Conservation (phyloP, 2,888 invertebrate species). For the Drosophila stalkeri region DNA sequence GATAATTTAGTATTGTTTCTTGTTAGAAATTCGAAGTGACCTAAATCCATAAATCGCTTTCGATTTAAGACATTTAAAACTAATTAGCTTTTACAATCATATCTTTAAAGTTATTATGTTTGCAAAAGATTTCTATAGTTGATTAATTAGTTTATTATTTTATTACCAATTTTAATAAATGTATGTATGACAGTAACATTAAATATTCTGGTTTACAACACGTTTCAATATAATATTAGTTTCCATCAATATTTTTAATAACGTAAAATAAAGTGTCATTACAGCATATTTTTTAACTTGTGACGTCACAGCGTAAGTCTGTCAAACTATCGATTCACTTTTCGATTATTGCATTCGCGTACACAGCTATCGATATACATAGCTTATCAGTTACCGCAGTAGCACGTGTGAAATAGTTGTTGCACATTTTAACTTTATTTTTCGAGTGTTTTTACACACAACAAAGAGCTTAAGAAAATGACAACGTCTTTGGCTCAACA, state of each 20-base stretch:
- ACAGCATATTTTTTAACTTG: background rate
- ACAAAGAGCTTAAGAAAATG: slow-evolving; percentile 82
- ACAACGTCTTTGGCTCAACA: slow-evolving; percentile 92
- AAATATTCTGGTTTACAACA: no score
- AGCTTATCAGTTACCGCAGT: slow-evolving; percentile 19
- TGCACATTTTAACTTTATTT: slow-evolving; percentile 16
- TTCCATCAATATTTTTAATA: background rate
- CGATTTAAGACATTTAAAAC: background rate
- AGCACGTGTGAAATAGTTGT: slow-evolving; percentile 60
- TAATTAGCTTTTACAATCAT: no score
- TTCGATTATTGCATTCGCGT: background rate
- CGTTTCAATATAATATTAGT: background rate
- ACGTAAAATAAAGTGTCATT: slow-evolving; percentile 9
- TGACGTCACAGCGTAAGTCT: slow-evolving; percentile 20
- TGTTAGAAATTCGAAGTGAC: background rate
- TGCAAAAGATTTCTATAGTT: no score
- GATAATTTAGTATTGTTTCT: background rate
- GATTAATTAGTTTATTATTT: no score
- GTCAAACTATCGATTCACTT: slow-evolving; percentile 6
- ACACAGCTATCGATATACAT: slow-evolving; percentile 33
- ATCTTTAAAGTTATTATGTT: no score
- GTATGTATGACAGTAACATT: no score
- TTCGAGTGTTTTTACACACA: slow-evolving; percentile 13
- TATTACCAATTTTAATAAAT: no score
- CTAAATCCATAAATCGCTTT: background rate